Base-by-base conservation (phyloP, 2,797 vertebrate species). In the Psittacula derbiana region DNA sequence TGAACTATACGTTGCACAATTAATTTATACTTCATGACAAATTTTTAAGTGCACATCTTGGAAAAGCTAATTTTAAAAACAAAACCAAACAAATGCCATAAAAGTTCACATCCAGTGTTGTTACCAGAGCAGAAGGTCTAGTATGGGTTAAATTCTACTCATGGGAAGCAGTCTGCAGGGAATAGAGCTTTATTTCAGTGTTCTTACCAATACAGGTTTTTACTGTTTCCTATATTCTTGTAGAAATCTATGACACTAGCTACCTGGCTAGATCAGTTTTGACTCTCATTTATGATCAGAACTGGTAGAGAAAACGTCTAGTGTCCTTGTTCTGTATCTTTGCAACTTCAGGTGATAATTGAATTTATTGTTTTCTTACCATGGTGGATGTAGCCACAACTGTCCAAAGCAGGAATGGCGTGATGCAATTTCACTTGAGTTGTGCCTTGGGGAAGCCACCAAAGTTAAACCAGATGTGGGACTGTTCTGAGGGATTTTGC, bases 331-430 rank as follows among this genome's bases (percentile, higher is more conserved):
- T 66, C 43, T 3, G 2, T 27, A 60, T 43, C 28, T 24, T 3
- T 40, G 28, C n/a, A 62, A 28, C 50, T 79, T 72, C 30, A 79
- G 62, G 43, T 20, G 47, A 30, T 24, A 5, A 4, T 0, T 70
- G 49, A 76, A 50, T 82, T 85, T 60, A 23, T 10, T 61, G 28
- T 16, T 73, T 89, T 80, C 60, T 87, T 73, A 2, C 41, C 30
- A 23, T 18, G 7, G 17, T 69, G 41, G 25, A 7, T 61, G 75
- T 49, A 90, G 12, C 33, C 18, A 38, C 33, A 73, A 3, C 24
- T 11, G 27, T 36, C 41, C 44, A 9, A 47, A 55, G 23, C 0
- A 0, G n/a, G 19, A 80, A n/a, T 58, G 28, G 28, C 0, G 0
- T 41, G 41, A 4, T 12, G 7, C 1, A 0, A 25, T 73, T 81